A percentile compares a stretch with the other conserved stretches of the same genome.
These are phyloP conservation scores for Crotalus tigris DNA, from an alignment of 2,113 vertebrate genomes.

Conservation along the genomic window DNA sequence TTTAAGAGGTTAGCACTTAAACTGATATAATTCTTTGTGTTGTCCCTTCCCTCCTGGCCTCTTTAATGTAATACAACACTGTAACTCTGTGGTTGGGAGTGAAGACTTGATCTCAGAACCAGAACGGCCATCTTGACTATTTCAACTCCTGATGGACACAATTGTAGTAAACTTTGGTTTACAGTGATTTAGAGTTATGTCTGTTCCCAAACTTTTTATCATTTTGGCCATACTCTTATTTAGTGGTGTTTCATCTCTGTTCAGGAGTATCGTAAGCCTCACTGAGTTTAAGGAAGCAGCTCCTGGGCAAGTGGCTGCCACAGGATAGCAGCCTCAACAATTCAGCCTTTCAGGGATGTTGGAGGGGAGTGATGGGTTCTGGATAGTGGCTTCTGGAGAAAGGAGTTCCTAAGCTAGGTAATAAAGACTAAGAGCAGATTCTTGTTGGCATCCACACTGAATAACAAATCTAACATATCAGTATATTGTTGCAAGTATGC, in stretches of 20 bases:
- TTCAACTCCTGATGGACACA: background rate
- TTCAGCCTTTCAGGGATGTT: background rate
- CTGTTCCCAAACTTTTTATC: background rate
- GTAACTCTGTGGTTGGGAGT: background rate
- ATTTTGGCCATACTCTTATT: background rate
- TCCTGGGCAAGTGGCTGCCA: background rate
- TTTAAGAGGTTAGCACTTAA: background rate
- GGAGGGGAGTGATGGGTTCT: background rate
- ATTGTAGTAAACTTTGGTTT: background rate
- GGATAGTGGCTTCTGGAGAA: background rate
- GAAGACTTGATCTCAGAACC: background rate
- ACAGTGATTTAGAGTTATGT: background rate
- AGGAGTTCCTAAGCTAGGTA: background rate
- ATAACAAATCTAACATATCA: background rate
- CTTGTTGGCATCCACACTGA: background rate
- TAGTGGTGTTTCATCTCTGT: background rate
- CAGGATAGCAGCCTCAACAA: background rate
- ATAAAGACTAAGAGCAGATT: background rate
- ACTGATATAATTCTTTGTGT: background rate
- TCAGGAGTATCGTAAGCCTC: background rate
- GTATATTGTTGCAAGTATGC: background rate
- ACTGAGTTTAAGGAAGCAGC: background rate
- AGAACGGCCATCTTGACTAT: background rate
- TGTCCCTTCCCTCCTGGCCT: background rate
- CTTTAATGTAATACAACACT: background rate